phyloP scores from a whole-genome alignment of 1,140 invertebrate species.

The Oryzaephilus surinamensis region DNA sequence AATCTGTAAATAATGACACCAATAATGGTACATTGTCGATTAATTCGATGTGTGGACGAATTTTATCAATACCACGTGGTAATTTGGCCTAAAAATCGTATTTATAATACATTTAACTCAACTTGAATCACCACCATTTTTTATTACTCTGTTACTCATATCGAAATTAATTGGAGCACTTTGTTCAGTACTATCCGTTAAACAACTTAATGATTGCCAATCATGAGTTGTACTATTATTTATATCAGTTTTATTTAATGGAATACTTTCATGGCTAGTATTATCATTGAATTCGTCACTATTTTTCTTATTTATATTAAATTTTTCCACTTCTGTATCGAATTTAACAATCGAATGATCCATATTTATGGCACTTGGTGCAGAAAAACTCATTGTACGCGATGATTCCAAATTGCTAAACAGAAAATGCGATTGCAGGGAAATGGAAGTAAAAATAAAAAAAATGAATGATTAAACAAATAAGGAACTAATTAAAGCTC shows the following conservation, averaged over 20 bases:
- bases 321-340: conserved; percentile 36
- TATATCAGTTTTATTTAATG: too few relatives aligned
- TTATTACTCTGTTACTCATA: conserved; percentile 75
- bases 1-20: conserved; percentile 95
- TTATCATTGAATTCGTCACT: conserved; percentile 8
- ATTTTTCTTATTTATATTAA: conserved; percentile 11
- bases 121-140: background rate
- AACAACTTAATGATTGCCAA: conserved; percentile 68
- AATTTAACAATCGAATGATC: conserved; percentile 62
- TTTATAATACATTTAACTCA: conserved; percentile 1
- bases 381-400: conserved; percentile 66
- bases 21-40: conserved; percentile 95
- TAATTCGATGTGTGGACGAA: conserved; percentile 85
- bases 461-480: too few relatives aligned
- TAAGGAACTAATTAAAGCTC: too few relatives aligned
- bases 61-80: conserved; percentile 93
- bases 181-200: conserved; percentile 81
- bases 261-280: conserved; percentile 41
- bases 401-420: conserved; percentile 49
- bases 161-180: conserved; percentile 83
- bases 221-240: conserved; percentile 46
- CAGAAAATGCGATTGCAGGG: too few relatives aligned
- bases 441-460: too few relatives aligned
- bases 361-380: conserved; percentile 76
- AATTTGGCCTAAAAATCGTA: conserved; percentile 64